These are phyloP conservation scores for Scelioninae gen. 1 DNA, from an alignment of 2,888 invertebrate genomes.

Conservation along the genomic window DNA sequence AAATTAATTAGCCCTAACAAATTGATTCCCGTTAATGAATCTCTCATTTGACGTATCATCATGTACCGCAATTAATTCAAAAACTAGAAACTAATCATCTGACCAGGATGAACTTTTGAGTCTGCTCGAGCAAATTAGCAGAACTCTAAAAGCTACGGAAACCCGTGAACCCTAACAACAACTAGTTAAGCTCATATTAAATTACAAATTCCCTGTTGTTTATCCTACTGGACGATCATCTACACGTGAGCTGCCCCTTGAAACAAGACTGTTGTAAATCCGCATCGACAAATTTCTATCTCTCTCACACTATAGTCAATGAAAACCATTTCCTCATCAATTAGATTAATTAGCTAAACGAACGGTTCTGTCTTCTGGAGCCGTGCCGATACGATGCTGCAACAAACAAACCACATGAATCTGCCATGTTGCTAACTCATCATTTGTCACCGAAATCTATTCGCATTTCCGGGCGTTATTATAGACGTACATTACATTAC, in stretches of 20 bases:
- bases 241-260: neutral
- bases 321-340: slow-evolving; percentile 38
- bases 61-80: no score
- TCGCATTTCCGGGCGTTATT: slow-evolving; percentile 35
- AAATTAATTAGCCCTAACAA: no score
- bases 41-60: no score
- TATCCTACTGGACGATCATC: slow-evolving; percentile 1
- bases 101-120: no score
- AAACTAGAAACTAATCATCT: no score
- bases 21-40: no score
- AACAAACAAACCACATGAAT: slow-evolving; percentile 52
- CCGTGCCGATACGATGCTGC: slow-evolving; percentile 24
- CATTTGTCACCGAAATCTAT: slow-evolving; percentile 43
- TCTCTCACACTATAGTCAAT: slow-evolving; percentile 7
- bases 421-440: slow-evolving; percentile 12
- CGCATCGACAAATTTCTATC: slow-evolving; percentile 18
- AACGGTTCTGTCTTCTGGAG: slow-evolving; percentile 18
- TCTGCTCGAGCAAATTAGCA: neutral
- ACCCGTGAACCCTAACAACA: neutral
- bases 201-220: neutral
- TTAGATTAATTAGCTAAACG: slow-evolving; percentile 45
- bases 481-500: slow-evolving; percentile 18
- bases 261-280: neutral
- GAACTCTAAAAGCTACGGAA: neutral
- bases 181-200: neutral